Evolutionary conservation across 2,888 invertebrate genomes (phyloP), one percentile per base, ranked within the genome.

Genomic region (Aphidius colemani): DNA sequence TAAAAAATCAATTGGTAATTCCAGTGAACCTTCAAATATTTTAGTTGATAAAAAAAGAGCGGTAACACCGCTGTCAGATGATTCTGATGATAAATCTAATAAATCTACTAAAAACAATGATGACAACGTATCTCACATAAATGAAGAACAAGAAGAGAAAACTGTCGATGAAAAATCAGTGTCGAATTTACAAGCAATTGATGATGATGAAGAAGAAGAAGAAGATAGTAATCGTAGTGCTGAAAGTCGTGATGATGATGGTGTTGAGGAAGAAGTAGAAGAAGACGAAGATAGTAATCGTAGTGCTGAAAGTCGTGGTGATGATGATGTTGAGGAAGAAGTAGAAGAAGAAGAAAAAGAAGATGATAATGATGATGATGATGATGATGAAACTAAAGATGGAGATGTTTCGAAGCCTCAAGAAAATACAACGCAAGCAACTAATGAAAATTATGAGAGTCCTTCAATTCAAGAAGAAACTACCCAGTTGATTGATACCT

Each of bases 201-300:
- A 8, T 39, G 39, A 18, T 45, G 18, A 7, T 2, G 11, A 18
- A 18, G 8, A 53, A 53, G 9, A 7, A 8, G 11, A 18, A 18
- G 8, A 53, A 53, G 9, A 13, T 3, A 7, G 9, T 6, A 39
- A 53, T 30, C 9, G 8, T 9, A 7, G 7, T 44, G n/a, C 43
- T 44, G 41, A 50, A 51, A 18, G 56, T 56, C 18, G 11, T 67
- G 39, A 59, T 56, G 40, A n/a, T 67, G 10, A 48, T 55, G 11
- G 7, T 41, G 7, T 13, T 55, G 7, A 64, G 7, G 18, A 30
- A 59, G 39, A 50, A 61, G 49, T 7, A 46, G 56, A 56, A 3
- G 30, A 56, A 30, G n/a, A 7, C 11, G 7, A 57, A 57, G 57
- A 44, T 45, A 48, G 10, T 7, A 48, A 48, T n/a, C n/a, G n/a